phyloP scores from a whole-genome alignment of 2,113 vertebrate species.

The Ranitomeya variabilis region DNA sequence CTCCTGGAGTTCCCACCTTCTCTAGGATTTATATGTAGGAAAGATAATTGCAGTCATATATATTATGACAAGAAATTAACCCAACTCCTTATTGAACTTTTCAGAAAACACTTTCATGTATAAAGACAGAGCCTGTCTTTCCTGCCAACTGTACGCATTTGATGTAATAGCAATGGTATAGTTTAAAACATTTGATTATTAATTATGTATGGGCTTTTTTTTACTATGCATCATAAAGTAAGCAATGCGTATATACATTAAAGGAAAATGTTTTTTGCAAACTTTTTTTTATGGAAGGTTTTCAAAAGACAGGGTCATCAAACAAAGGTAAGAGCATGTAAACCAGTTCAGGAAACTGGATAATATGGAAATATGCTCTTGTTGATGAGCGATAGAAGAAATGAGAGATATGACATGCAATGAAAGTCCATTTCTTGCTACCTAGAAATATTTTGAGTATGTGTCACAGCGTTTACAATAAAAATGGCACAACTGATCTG shows the following conservation, averaged over 20 bases:
- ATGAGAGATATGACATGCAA: too few relatives aligned
- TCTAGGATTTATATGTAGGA: neutral
- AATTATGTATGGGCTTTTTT: neutral
- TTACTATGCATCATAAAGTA: slow-evolving; percentile 2
- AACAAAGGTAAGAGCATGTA: neutral
- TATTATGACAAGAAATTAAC: neutral
- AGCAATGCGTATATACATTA: neutral
- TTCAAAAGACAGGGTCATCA: neutral
- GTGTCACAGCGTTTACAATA: too few relatives aligned
- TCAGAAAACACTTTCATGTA: neutral
- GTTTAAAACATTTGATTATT: neutral
- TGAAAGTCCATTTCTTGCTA: too few relatives aligned
- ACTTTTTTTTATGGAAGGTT: neutral
- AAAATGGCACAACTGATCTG: too few relatives aligned
- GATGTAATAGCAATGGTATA: neutral
- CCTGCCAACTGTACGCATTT: neutral
- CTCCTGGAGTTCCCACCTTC: neutral
- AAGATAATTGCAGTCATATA: neutral
- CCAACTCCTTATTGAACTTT: neutral
- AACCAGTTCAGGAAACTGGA: neutral
- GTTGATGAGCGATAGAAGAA: too few relatives aligned
- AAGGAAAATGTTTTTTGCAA: neutral
- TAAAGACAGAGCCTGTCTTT: neutral
- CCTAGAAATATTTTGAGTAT: too few relatives aligned
- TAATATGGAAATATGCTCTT: neutral